phyloP scores from a whole-genome alignment of 2,888 invertebrate genomes.

The Dryocosmus kuriphilus region DNA sequence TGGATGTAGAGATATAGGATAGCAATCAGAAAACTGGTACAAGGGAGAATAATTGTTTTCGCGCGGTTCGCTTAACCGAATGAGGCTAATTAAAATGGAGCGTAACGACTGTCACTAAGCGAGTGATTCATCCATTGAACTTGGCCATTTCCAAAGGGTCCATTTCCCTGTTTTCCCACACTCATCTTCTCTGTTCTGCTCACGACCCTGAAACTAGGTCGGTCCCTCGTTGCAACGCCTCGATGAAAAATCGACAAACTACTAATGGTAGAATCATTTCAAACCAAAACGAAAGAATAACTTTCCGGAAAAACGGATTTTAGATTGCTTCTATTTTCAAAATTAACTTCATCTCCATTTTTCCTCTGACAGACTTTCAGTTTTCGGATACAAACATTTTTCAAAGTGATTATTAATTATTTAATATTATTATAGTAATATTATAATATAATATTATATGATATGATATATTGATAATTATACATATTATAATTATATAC shows the following conservation, averaged over 20 bases:
- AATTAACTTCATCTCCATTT: background rate
- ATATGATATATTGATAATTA: no score
- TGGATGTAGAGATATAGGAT: background rate
- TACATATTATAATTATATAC: no score
- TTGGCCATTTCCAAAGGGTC: background rate
- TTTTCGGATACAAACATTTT: background rate
- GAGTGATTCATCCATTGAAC: conserved; percentile 18
- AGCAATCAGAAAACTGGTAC: background rate
- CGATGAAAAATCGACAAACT: conserved; percentile 64
- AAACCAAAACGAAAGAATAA: background rate
- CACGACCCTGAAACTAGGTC: background rate
- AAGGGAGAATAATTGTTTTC: conserved; percentile 7
- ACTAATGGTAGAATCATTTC: conserved; percentile 64
- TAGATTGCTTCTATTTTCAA: background rate
- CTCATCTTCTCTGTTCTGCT: background rate
- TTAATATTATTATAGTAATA: no score
- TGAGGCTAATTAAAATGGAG: conserved; percentile 39
- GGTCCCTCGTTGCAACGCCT: conserved; percentile 26
- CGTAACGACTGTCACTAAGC: conserved; percentile 24
- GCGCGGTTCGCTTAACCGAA: conserved; percentile 19
- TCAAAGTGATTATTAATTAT: background rate
- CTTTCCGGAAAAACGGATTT: conserved; percentile 29
- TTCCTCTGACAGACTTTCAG: background rate
- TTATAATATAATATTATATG: no score
- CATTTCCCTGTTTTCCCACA: background rate